Base-by-base conservation (phyloP, 2,888 invertebrate genomes). In the Melolontha melolontha region DNA sequence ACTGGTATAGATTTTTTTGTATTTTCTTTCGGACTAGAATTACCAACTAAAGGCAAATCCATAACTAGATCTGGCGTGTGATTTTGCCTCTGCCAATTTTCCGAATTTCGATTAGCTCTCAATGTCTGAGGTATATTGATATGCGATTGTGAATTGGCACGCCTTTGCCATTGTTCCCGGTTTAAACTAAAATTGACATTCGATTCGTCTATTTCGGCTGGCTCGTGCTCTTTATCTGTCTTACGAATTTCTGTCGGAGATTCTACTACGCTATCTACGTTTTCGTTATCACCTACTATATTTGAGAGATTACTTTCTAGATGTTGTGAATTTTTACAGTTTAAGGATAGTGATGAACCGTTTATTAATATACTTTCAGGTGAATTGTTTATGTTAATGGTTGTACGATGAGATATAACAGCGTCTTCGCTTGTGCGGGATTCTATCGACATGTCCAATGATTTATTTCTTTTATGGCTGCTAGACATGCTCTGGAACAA, bases 51-150 rank as follows among this genome's bases (percentile, higher is more conserved):
- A n/a, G 94, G 94, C 75, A 94, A 84, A 83, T 93, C 94, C 89
- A 93, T 91, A 72, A 94, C 94, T 67, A 94, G 85, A 84, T 94
- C 94, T 1, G 94, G 94, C 34, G 93, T 90, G 75, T 89, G 88
- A 71, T 86, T 86, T 70, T 86, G 86, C 62, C 81, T 75, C 67
- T 80, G 80, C 69, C 78, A 79, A 11, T 77, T 78, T 75, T 77
- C 86, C 69, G 79, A 84, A 76, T 74, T 80, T 73, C 78, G 73
- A 55, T 85, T 85, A 2, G 55, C 75, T 52, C 82, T 10, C 72
- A 79, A 41, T 70, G 82, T 65, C 67, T 72, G 11, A 68, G 75
- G 71, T 67, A 79, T 62, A 82, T 84, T 77, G 54, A 80, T 77
- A 52, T 79, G 75, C 0, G 84, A 83, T 74, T 87, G 87, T 5